These are phyloP conservation scores for Agrilus mali DNA, from an alignment of 2,888 invertebrate species.

Conservation along the genomic window DNA sequence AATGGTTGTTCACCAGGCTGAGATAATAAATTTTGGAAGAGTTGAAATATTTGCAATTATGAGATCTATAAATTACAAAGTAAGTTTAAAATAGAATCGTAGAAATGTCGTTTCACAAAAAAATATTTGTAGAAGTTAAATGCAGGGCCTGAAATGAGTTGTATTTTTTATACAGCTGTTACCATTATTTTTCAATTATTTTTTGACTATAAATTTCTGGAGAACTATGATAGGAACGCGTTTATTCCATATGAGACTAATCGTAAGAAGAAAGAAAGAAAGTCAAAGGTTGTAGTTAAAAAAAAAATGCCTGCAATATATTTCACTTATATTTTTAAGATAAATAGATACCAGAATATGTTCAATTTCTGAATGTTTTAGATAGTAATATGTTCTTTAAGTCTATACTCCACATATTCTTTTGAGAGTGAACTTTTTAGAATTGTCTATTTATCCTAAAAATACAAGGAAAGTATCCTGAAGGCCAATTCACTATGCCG, in stretches of 20 bases:
- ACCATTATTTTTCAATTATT: slow-evolving; percentile 55
- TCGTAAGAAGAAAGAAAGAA: neutral
- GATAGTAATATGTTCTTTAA: too few relatives aligned
- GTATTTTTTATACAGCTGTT: slow-evolving; percentile 39
- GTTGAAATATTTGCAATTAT: slow-evolving; percentile 49
- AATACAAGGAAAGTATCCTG: too few relatives aligned
- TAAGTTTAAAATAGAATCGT: slow-evolving; percentile 27
- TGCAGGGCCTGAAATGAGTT: slow-evolving; percentile 40
- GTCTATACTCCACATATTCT: too few relatives aligned
- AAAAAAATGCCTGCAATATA: neutral
- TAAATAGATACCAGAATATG: too few relatives aligned
- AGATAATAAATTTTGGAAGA: slow-evolving; percentile 43
- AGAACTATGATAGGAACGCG: slow-evolving; percentile 46
- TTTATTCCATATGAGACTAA: slow-evolving; percentile 51
- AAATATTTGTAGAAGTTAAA: slow-evolving; percentile 39
- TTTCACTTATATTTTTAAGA: slow-evolving; percentile 1
- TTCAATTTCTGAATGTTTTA: too few relatives aligned
- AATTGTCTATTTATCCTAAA: too few relatives aligned
- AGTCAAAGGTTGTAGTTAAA: neutral
- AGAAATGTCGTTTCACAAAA: slow-evolving; percentile 1
- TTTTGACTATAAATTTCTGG: slow-evolving; percentile 49
- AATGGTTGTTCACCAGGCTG: slow-evolving; percentile 45
- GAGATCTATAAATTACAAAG: slow-evolving; percentile 47
- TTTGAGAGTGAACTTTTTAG: too few relatives aligned
- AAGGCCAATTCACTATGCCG: too few relatives aligned